These are phyloP conservation scores for Stramonita haemastoma DNA, from an alignment of 2,888 invertebrate genomes.

Conservation along the genomic window DNA sequence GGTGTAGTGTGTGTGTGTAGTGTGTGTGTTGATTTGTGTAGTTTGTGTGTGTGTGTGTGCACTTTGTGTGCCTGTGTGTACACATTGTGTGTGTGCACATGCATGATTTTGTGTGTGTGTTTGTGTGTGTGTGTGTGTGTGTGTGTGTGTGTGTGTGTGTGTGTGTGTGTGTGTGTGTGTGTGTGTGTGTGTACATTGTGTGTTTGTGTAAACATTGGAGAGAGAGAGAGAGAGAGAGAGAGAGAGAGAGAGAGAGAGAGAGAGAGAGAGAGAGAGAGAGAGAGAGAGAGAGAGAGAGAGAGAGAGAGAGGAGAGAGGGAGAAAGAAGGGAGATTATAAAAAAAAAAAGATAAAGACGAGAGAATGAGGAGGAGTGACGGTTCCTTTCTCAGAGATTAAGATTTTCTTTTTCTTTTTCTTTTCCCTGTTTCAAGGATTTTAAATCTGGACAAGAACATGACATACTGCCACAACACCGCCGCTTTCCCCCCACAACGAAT, in stretches of 20 bases:
- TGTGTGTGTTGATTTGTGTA: too few relatives aligned
- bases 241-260: neutral
- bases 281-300: neutral
- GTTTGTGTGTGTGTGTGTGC: too few relatives aligned
- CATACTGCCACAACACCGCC: conserved; percentile 5
- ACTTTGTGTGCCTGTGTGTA: too few relatives aligned
- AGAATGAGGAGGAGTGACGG: neutral
- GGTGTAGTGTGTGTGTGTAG: too few relatives aligned
- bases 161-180: too few relatives aligned
- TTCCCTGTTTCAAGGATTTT: neutral
- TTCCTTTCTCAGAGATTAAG: neutral
- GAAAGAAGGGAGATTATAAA: neutral
- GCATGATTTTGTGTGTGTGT: too few relatives aligned
- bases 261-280: neutral
- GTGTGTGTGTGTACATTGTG: too few relatives aligned
- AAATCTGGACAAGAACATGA: conserved; percentile 12
- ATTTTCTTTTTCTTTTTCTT: neutral
- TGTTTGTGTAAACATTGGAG: neutral
- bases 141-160: too few relatives aligned
- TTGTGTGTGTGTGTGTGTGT: too few relatives aligned
- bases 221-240: neutral
- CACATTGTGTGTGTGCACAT: too few relatives aligned
- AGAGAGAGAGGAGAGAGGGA: neutral
- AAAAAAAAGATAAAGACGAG: neutral
- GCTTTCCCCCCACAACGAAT: neutral